Base-by-base conservation (phyloP, 92 coral and sea anemone species). In the Isaurus tuberculatus region DNA sequence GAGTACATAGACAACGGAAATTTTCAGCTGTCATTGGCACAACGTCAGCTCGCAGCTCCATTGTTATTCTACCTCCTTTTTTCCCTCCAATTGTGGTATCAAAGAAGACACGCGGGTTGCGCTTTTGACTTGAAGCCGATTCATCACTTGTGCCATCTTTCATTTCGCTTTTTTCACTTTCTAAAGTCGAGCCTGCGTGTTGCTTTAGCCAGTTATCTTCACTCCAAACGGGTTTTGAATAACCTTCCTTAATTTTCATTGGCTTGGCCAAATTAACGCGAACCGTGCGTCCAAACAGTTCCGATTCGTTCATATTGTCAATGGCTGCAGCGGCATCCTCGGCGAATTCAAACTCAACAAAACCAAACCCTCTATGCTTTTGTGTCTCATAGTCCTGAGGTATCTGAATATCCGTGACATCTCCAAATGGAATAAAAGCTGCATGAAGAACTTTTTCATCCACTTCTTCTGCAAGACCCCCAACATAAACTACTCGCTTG, bases 361-460 rank as follows among this genome's bases (percentile, higher is more conserved):
- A 97, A 19, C 99, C 99, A 64, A 97, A 97, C 32, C 99, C 99
- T 63, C 99, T 84, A 63, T 97, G 99, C 73, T 94, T 94, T 83
- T 94, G 95, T 15, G 91, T 91, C 49, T 92, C 80, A 87, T 97
- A 97, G 87, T 97, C 99, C 91, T 90, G 84, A 27, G 99, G 99
- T 86, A 97, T 94, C 83, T 97, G 99, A 22, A 97, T 98, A 83
- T 97, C 99, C 55, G 98, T 97, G 27, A 97, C 95, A 91, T 97
- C 99, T 81, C 99, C 99, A 74, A 97, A 97, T 11, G 99, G 99
- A 84, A 97, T 97, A 31, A 97, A 90, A 0, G 99, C 99, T 8
- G 99, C 99, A 80, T 97, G 99, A 60, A 97, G 97, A 30, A 92
- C 97, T 70, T 97, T 97, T 88, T 97, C 99, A 87, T 97, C 99